Evolutionary conservation across 2,797 vertebrate genomes (phyloP).

Genomic region (Phoebastria nigripes): DNA sequence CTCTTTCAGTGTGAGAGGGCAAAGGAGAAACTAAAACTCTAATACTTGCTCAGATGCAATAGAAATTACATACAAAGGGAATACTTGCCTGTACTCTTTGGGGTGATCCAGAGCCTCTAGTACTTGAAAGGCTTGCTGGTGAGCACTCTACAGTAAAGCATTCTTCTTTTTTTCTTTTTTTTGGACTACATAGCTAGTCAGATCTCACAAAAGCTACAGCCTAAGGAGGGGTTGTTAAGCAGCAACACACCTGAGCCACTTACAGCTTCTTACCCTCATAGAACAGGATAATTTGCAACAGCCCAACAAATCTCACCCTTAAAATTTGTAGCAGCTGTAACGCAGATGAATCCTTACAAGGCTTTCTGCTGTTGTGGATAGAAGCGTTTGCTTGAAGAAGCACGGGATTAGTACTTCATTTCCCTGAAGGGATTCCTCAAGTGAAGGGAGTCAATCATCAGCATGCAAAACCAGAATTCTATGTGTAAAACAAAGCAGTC

Average conservation of each 20-base stretch:
- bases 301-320: neutral
- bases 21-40: neutral
- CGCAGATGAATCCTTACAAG: neutral
- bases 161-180: too few species aligned
- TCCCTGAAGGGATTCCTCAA: neutral
- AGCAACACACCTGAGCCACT: neutral
- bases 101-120: neutral
- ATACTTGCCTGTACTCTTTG: neutral
- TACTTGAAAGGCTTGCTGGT: neutral
- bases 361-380: neutral
- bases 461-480: neutral
- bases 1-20: neutral
- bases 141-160: neutral
- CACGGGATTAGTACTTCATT: neutral
- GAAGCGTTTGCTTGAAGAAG: neutral
- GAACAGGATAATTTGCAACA: neutral
- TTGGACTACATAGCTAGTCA: neutral
- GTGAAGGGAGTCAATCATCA: neutral
- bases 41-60: neutral
- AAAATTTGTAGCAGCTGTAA: neutral
- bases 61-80: neutral
- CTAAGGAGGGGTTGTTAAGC: neutral
- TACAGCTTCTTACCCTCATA: neutral
- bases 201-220: neutral
- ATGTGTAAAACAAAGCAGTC: neutral